Base-by-base conservation (phyloP, 1,140 invertebrate species). In the Pseudomyrmex dendroicus region DNA sequence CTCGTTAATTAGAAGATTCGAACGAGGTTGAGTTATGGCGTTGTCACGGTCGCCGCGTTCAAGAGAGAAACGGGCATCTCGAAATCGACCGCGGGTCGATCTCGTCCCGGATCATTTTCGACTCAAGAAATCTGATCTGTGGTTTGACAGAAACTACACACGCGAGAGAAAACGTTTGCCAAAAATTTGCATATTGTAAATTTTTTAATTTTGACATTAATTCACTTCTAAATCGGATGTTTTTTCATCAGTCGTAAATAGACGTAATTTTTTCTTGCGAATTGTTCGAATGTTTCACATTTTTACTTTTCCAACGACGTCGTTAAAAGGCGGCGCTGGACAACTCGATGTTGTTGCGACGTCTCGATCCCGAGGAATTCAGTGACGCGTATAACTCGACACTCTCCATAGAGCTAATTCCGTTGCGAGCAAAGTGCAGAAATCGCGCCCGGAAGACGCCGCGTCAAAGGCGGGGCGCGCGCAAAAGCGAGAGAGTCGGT, bases 1-100 rank as follows among this genome's bases (percentile, higher is more conserved):
- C 77, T 70, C 77, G 46, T 73, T 82, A 82, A 82, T 82, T 82
- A 82, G 57, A 20, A 35, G 74, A 77, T 67, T 63, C 62, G 17
- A 35, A 56, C 25, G 48, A 66, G 50, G 25, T 25, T 67, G 62
- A 77, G 35, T 77, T 67, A 67, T 22, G 17, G 17, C 50, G 73
- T 66, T 20, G 62, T 74, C 46, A 25, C 25, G 15, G n/a, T 2
- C 46, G n/a, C 7, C 20, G 59, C 8, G 48, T 10, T 20, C 50
- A 20, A 67, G 63, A 67, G 35, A 35, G 35, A 67, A 52, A 67
- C 46, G n/a, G 25, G 44, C 56, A 67, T 57, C 63, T 57, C 7
- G 3, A 22, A 59, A 77, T 48, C 35, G n/a, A 9, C 22, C 61
- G 46, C 61, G 46, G 15, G 10, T 63, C 20, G 15, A 10, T 63